Conservation (phyloP, 2,113 vertebrate species). For the Todiramphus chloris region DNA sequence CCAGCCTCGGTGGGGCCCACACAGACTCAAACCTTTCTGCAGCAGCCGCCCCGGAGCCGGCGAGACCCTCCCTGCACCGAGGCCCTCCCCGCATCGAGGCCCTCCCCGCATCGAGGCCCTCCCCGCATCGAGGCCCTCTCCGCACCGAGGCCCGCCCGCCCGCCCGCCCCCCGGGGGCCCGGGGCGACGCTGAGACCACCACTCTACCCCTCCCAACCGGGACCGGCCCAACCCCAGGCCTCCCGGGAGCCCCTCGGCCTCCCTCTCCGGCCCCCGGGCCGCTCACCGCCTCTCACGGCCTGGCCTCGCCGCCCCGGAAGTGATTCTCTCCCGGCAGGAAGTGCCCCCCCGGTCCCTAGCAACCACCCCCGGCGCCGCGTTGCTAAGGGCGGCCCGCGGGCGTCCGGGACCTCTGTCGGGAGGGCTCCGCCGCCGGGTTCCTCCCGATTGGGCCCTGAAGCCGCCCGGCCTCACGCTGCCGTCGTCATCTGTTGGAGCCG, state of each 20-base stretch:
- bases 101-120: not conserved
- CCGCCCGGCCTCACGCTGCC: rapidly evolving
- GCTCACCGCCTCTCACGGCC: not conserved
- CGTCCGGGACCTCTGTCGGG: no score
- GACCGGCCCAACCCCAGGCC: rapidly evolving
- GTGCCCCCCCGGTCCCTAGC: not conserved
- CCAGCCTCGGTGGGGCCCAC: not conserved
- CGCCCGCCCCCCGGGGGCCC: no score
- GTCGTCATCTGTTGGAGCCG: rapidly evolving
- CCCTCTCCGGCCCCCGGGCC: no score
- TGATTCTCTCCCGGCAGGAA: not conserved
- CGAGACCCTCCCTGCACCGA: not conserved
- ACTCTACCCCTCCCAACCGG: not conserved
- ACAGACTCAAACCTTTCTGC: not conserved
- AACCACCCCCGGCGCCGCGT: rapidly evolving
- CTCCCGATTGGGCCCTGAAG: not conserved
- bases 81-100: not conserved
- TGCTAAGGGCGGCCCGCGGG: not conserved
- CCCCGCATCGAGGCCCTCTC: no score
- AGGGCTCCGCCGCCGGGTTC: rapidly evolving
- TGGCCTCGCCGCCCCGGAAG: not conserved
- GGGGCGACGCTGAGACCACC: not conserved
- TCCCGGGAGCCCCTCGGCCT: not conserved
- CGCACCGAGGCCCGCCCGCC: not conserved
- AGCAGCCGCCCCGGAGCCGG: not conserved